Evolutionary conservation across 2,113 vertebrate species (phyloP).

Genomic region (Neodon shergylaensis): DNA sequence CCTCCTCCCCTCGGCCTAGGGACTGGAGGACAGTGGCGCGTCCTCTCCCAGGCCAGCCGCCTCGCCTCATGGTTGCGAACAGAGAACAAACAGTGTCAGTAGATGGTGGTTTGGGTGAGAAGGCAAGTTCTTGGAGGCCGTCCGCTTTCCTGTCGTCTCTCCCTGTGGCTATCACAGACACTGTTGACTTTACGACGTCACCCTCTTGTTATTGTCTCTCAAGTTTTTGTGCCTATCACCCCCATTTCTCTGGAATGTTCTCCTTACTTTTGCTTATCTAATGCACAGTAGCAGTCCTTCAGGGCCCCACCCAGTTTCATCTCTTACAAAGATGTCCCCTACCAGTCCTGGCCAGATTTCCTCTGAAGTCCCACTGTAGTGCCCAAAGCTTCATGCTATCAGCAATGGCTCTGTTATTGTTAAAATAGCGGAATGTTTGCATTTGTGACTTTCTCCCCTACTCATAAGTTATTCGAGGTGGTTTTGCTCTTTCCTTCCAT

Average conservation of each 20-base stretch:
- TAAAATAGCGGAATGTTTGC: not conserved
- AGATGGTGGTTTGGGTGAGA: not conserved
- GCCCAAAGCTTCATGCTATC: not conserved
- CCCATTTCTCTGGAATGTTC: not conserved
- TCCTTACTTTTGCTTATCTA: conserved; percentile 26
- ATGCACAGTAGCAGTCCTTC: not conserved
- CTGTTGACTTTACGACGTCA: not conserved
- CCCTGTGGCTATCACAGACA: not conserved
- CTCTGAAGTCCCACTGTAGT: not conserved
- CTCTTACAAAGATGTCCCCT: not conserved
- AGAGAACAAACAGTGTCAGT: not conserved
- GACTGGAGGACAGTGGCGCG: not conserved
- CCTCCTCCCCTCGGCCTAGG: not conserved
- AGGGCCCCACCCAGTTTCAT: not conserved
- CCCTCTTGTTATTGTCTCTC: not conserved
- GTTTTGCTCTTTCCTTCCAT: not conserved
- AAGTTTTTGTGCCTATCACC: not conserved
- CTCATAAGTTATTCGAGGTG: not conserved
- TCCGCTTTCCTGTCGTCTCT: not conserved
- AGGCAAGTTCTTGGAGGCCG: not conserved
- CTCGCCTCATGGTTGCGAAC: not conserved
- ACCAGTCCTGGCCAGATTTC: not conserved
- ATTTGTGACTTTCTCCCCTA: not conserved
- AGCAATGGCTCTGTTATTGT: not conserved
- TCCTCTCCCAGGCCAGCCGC: not conserved